A percentile compares a stretch with the other conserved stretches of the same genome.
Conservation (phyloP, 2,888 invertebrate species). For the Clostera curtula region DNA sequence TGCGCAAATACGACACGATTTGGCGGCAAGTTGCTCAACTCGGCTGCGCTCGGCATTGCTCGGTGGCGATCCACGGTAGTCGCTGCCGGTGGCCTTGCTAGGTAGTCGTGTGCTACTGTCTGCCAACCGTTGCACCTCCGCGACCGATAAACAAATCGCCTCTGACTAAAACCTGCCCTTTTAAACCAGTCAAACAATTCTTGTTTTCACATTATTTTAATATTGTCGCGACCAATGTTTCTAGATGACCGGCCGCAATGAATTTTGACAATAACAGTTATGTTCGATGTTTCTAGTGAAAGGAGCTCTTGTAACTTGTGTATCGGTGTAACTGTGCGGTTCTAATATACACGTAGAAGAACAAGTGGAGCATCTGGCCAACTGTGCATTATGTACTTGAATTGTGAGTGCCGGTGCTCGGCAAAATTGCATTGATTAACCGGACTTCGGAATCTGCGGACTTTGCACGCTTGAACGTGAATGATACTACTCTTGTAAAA, state of each 20-base stretch:
- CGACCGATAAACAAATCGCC: constrained; percentile 48
- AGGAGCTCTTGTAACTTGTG: constrained; percentile 45
- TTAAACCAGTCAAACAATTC: constrained; percentile 17
- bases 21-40: constrained; percentile 32
- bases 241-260: constrained; percentile 52
- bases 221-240: constrained; percentile 24
- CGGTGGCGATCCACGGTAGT: constrained; percentile 34
- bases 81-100: constrained; percentile 35
- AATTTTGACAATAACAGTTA: constrained; percentile 46
- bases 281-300: constrained; percentile 58
- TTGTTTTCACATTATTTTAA: constrained; percentile 4
- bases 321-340: constrained; percentile 44
- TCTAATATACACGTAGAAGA: constrained; percentile 31
- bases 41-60: constrained; percentile 40
- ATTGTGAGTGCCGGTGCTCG: constrained; percentile 23
- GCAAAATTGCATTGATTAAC: constrained; percentile 13
- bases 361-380: constrained; percentile 30
- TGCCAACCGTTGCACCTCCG: constrained; percentile 16
- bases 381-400: constrained; percentile 31
- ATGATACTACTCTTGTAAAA: constrained; percentile 18
- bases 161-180: constrained; percentile 32
- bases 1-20: constrained; percentile 40
- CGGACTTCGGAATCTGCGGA: constrained; percentile 8
- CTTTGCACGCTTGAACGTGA: constrained; percentile 17
- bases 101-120: constrained; percentile 22